Evolutionary conservation across 2,888 invertebrate species (phyloP), one percentile per base, ranked within the genome.

Genomic region (Cheilosia pagana): DNA sequence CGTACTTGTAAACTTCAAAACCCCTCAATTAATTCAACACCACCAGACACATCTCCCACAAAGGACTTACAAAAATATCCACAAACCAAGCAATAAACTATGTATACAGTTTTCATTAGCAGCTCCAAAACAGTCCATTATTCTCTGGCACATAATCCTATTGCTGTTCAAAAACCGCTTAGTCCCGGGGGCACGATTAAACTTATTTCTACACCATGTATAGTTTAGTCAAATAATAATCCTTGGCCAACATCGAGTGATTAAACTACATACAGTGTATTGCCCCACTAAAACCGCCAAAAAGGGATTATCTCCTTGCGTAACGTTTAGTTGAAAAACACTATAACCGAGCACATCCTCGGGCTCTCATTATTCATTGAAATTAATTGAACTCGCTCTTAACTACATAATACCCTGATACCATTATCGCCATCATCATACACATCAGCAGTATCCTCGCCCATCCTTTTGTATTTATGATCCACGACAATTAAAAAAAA

Each of bases 341-440:
- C n/a, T 43, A 50, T 28, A 57, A 23, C 52, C 25, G n/a, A 25
- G 19, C 39, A 53, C 48, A 28, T 28, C 48, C 35, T 53, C 52
- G 25, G 39, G 53, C 72, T 78, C 72, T 78, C 65, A 79, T 79
- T 65, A 67, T 67, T 79, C 72, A 79, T 53, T 72, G 48, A 72
- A 72, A 72, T 72, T 72, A 72, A 79, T 79, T 79, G 72, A 72
- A 72, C 59, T 39, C 45, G 41, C 50, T n/a, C 59, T 60, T 67
- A 79, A 72, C 45, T 72, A 67, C 67, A 67, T 43, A 72, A 35
- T 63, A 72, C 41, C 16, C 43, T 50, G 55, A 57, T 50, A 63
- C 71, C 60, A 62, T 76, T 21, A 67, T 39, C 53, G 55, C n/a
- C 23, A 41, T 31, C 76, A 72, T 72, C 62, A 53, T 16, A 19